Percentiles rank a stretch among this genome's conserved stretches.
Evolutionary conservation across 2,888 invertebrate genomes (phyloP).

Genomic region (Drosophila nr. perissopoda): DNA sequence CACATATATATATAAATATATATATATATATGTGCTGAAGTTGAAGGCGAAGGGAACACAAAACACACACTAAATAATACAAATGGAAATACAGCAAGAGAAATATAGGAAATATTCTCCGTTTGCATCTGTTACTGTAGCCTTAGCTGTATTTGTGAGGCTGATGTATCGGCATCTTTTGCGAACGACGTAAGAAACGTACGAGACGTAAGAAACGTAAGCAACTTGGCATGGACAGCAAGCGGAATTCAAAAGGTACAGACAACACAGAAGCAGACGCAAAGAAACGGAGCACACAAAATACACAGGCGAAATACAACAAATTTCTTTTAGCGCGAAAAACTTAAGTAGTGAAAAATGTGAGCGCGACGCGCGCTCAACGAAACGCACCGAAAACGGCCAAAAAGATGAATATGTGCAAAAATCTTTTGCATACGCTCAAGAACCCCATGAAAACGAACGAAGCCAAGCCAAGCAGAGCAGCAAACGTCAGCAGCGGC

Average conservation of each 20-base stretch:
- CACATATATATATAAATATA: neutral
- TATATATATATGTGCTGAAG: slow-evolving; percentile 10
- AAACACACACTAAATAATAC: slow-evolving; percentile 56
- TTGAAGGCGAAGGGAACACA: slow-evolving; percentile 34
- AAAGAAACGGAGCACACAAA: slow-evolving; percentile 40
- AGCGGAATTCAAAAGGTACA: slow-evolving; percentile 34
- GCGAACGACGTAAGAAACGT: slow-evolving; percentile 10
- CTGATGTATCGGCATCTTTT: slow-evolving; percentile 63
- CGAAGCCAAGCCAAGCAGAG: slow-evolving; percentile 58
- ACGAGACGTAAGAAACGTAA: slow-evolving; percentile 23
- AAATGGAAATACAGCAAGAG: slow-evolving; percentile 40
- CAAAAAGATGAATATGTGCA: slow-evolving; percentile 85
- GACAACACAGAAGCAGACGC: slow-evolving; percentile 36
- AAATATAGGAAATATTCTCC: slow-evolving; percentile 56
- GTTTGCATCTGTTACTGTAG: slow-evolving; percentile 7
- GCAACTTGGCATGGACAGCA: slow-evolving; percentile 28
- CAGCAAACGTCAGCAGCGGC: slow-evolving; percentile 51
- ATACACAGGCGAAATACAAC: slow-evolving; percentile 32
- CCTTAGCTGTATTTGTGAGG: slow-evolving; percentile 35
- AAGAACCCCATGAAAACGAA: slow-evolving; percentile 81
- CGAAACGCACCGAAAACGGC: slow-evolving; percentile 84
- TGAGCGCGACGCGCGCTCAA: slow-evolving; percentile 72
- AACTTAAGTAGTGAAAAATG: slow-evolving; percentile 47
- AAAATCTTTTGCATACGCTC: slow-evolving; percentile 84
- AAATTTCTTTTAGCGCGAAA: slow-evolving; percentile 71